Evolutionary conservation across 2,888 invertebrate species (phyloP), one percentile per base, ranked within the genome.

Genomic region (Eilema sororculum): DNA sequence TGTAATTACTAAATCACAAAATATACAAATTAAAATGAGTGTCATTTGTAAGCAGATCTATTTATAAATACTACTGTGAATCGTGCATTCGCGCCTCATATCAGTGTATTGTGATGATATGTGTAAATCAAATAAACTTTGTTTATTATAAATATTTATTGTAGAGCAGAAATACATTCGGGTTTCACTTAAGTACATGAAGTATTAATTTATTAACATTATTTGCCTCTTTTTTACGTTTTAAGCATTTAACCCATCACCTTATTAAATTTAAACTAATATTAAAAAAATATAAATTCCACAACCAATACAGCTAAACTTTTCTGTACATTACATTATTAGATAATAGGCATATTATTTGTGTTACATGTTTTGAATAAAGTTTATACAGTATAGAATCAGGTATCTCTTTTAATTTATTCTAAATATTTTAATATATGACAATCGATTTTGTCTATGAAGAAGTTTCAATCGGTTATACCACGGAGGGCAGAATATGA

Each of bases 21-120:
- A 28, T 41, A 41, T 66, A 65, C 30, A 52, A 46, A 60, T 46
- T 25, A 25, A 37, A 25, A 46, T 64, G 22, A 24, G 30, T 22
- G 25, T 60, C 46, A 52, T 57, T 69, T 52, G 61, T n/a, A 41
- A 56, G 24, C 52, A 20, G 28, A 69, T 60, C 60, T 33, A 57
- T 65, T 30, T 9, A 59, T 41, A 30, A 41, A 41, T 63, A 46
- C 30, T 57, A 65, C 65, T 56, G 57, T 52, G 60, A 62, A 67
- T 67, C 67, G 60, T 65, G 66, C 67, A 68, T 69, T 67, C 67
- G 60, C 62, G 67, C 28, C 69, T 75, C 75, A 77, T 75, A 77
- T 77, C 75, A 77, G 67, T 70, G 69, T 70, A 67, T 65, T 75
- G 68, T 76, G 69, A 75, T 73, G 67, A 72, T 67, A 68, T 65